Evolutionary conservation across 2,797 vertebrate genomes (phyloP), one percentile per base, ranked within the genome.

Genomic region (Enteromius viviparus): DNA sequence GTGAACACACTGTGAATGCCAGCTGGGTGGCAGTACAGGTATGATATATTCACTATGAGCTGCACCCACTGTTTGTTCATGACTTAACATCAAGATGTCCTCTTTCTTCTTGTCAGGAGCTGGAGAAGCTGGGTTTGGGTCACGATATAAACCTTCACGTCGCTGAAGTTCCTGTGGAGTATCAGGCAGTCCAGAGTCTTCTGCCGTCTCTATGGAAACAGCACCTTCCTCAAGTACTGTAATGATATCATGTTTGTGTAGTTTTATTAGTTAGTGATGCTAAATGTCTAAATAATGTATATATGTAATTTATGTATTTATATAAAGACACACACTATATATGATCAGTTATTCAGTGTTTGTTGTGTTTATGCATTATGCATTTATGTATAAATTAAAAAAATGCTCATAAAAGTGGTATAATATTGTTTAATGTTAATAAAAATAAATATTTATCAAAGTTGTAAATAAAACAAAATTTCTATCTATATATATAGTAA

Each of bases 11-110:
- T 0, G 94, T 98, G 14, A 99, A 99, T 2, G 94, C 98, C 90
- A 99, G 98, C 88, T 99, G 97, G 98, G 96, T 96, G 40, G 97
- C 97, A 4, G 98, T 99, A 1, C 96, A 98, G 97, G 97, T 99
- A 96, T 89, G 66, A 65, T 3, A 65, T 3, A 10, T 65, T 69
- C 53, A 15, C 45, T 66, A 1, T 64, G 37, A 76, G 60, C 29
- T 26, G 37, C 3, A 23, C 4, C 21, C 3, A 3, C 55, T 49
- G 9, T 14, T 69, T 74, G 4, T 17, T 21, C 5, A 15, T 47
- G n/a, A 64, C 4, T 60, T 42, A 60, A 23, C 53, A 29, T 60
- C 1, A 12, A 55, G 3, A 45, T 37, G 34, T 37, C 34, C 34
- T 37, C 34, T 82, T 82, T 70, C 7, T 26, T 12, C 32, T 32